A percentile compares a stretch with the other conserved stretches of the same genome.
Evolutionary conservation across 2,797 vertebrate genomes (phyloP).

Genomic region (Artibeus jamaicensis): DNA sequence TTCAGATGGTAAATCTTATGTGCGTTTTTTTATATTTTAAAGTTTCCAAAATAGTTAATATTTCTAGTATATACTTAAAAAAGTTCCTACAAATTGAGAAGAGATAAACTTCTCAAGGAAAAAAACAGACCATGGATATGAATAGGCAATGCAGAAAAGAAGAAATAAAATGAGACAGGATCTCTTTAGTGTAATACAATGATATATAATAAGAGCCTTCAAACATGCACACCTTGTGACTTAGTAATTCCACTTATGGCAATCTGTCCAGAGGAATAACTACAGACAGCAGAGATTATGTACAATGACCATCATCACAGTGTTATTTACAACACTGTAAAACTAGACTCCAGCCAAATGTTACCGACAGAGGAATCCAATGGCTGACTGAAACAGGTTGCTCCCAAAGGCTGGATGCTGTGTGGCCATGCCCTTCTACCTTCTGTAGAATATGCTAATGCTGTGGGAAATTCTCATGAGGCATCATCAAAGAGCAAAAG

Average conservation of each 20-base stretch:
- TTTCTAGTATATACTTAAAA: background rate
- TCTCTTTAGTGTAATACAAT: conserved; percentile 11
- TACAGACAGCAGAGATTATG: conserved; percentile 51
- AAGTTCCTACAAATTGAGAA: background rate
- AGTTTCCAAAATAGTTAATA: background rate
- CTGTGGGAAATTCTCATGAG: background rate
- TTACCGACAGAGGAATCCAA: conserved; percentile 28
- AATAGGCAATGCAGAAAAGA: background rate
- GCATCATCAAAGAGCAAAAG: background rate
- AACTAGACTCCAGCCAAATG: conserved; percentile 52
- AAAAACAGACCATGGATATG: background rate
- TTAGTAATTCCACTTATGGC: conserved; percentile 33
- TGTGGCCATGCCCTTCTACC: background rate
- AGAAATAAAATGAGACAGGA: background rate
- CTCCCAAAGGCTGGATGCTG: background rate
- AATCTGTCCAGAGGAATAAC: conserved; percentile 52
- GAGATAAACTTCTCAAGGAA: background rate
- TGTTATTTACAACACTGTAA: conserved; percentile 61
- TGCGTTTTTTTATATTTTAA: background rate
- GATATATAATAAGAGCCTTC: conserved; percentile 6
- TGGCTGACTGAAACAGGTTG: conserved; percentile 33
- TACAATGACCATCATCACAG: conserved; percentile 45
- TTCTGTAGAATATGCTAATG: background rate
- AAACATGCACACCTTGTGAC: conserved; percentile 38
- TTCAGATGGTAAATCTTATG: background rate